Evolutionary conservation across 1,140 invertebrate genomes (phyloP), one percentile per base, ranked within the genome.

Genomic region (Drosophila ogumai): DNA sequence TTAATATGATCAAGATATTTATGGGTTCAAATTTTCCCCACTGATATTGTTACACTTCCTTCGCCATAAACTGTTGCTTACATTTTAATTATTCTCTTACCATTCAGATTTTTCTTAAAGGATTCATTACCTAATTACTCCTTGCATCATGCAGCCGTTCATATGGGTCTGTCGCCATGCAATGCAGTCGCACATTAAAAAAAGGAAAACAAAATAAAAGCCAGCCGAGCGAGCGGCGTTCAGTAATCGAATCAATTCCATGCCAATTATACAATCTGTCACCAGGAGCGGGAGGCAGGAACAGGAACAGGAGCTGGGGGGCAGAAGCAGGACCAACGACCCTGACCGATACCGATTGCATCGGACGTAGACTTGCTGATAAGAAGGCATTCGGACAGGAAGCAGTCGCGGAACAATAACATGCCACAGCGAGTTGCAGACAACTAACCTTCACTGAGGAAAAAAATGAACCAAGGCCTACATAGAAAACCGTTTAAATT

Each of bases 331-430:
- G 59, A 44, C 56, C 40, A 59, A 40, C 74, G 74, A 76, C 74
- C 58, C 76, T 67, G 75, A 80, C 61, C 77, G 60, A 74, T 59
- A 68, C 59, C 47, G 44, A 61, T 47, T 50, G 25, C 63, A 54
- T 41, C 40, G 34, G 36, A 41, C 25, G 36, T 34, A 46, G 59
- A 55, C 49, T 54, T 50, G 65, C 67, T 77, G 84, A 88, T 88
- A 88, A 80, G 84, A 78, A 57, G 46, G 46, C 60, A 49, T 50
- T 77, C 74, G 40, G 82, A 77, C 80, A 88, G 84, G 84, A 88
- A 87, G 64, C 67, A 46, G 34, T 64, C 75, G 76, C 59, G 78
- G 73, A 78, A 67, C 64, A 81, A 69, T 57, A 79, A 74, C 47
- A 55, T 25, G 52, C 34, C 52, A 55, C 56, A 52, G 17, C 47